Evolutionary conservation across 2,113 vertebrate genomes (phyloP).

Genomic region (Albula glossodonta): DNA sequence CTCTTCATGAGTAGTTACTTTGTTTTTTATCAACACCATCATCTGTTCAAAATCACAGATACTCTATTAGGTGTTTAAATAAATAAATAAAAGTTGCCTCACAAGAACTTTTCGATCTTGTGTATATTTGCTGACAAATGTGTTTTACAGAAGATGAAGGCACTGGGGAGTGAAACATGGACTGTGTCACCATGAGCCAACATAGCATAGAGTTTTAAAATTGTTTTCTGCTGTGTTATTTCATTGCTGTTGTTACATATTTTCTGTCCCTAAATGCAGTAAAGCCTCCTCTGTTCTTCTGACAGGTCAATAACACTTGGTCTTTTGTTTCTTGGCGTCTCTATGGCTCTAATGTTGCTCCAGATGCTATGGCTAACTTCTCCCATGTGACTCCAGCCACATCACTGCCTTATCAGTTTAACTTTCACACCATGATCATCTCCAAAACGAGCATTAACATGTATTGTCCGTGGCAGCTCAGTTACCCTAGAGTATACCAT

Average conservation of each 20-base stretch:
- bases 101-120: neutral
- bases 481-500: neutral
- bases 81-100: conserved; percentile 4
- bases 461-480: neutral
- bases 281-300: conserved; percentile 27
- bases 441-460: neutral
- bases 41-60: neutral
- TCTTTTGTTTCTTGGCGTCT: conserved; percentile 2
- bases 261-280: conserved; percentile 13
- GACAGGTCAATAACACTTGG: conserved; percentile 33
- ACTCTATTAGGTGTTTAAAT: neutral
- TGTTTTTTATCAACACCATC: neutral
- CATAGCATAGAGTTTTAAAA: neutral
- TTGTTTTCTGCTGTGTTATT: neutral
- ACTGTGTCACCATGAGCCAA: neutral
- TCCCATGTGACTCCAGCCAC: neutral
- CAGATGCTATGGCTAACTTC: neutral
- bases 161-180: neutral
- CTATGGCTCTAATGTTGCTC: conserved; percentile 25
- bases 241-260: conserved; percentile 28
- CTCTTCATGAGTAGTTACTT: no score
- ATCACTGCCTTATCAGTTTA: neutral
- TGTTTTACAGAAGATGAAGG: neutral
- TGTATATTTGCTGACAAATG: conserved; percentile 6
- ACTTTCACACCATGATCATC: neutral